Base-by-base conservation (phyloP, 2,888 invertebrate genomes). In the Coenonympha glycerion region DNA sequence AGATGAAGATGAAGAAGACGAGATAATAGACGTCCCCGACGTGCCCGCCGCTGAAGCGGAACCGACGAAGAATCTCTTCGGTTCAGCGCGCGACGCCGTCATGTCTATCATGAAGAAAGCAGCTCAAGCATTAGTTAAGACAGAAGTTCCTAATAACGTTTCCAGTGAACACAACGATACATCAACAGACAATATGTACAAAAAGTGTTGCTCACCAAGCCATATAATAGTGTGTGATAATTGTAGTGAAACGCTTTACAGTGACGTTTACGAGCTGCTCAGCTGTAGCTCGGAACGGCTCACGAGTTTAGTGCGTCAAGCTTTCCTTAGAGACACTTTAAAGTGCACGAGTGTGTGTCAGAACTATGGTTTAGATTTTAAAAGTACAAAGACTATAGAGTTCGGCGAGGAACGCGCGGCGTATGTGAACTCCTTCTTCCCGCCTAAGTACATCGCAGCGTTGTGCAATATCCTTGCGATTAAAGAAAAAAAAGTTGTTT, bases 81-180 rank as follows among this genome's bases (percentile, higher is more conserved):
- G 94, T 52, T 94, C 94, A 8, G 96, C 96, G 2, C 91, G 94
- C 62, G 96, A 97, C 72, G 97, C 95, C 0, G 97, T 97, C 34
- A 91, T 97, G 71, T 95, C 94, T 39, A 95, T 98, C 59, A 95
- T 97, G 48, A 96, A 96, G 73, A 96, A 96, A 78, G 97, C 96
- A 1, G 95, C 95, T 5, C 92, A 94, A 79, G 95, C 92, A 28
- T 86, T 96, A 61, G 94, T 92, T 1, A 94, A 94, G 69, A 90
- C 91, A 8, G 90, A 91, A 78, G 85, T 88, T 65, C 89, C 88
- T 58, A 91, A 90, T 72, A 89, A 91, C 65, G 89, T 89, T 51
- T 87, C 88, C 52, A 85, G 79, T 59, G 79, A 81, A 69, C 75
- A 76, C 60, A 85, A 86, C 65, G 82, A 83, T 63, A 83, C 84